phyloP scores from a whole-genome alignment of 2,888 invertebrate genomes.

The Pyrrhosoma nymphula region DNA sequence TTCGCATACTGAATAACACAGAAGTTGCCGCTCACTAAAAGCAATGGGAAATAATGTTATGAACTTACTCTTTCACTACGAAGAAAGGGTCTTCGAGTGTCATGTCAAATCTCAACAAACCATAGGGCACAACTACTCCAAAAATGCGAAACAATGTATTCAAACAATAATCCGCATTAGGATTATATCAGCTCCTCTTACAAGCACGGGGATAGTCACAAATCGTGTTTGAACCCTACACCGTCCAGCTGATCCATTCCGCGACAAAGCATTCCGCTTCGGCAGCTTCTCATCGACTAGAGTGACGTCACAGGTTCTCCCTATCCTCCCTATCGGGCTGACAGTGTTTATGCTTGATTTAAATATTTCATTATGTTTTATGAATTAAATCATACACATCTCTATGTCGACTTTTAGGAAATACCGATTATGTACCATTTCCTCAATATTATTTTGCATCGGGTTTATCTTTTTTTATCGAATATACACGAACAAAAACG shows the following conservation, averaged over 20 bases:
- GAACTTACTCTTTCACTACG: conserved; percentile 98
- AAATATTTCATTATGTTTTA: background rate
- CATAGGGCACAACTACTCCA: conserved; percentile 69
- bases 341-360: background rate
- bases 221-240: conserved; percentile 28
- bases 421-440: too few species aligned
- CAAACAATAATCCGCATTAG: conserved; percentile 56
- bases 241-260: conserved; percentile 66
- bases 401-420: too few species aligned
- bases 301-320: conserved; percentile 43
- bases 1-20: background rate
- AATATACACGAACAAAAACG: background rate
- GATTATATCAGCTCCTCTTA: conserved; percentile 24
- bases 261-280: conserved; percentile 63
- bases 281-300: conserved; percentile 61
- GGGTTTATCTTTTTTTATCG: background rate
- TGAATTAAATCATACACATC: background rate
- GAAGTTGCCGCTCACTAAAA: background rate
- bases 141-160: conserved; percentile 10
- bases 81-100: conserved; percentile 99
- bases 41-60: background rate
- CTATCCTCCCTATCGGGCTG: too few species aligned
- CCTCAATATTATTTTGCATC: too few species aligned
- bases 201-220: background rate
- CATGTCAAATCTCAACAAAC: conserved; percentile 83